Evolutionary conservation across 2,113 vertebrate species (phyloP).

Genomic region (Saguinus imperator): DNA sequence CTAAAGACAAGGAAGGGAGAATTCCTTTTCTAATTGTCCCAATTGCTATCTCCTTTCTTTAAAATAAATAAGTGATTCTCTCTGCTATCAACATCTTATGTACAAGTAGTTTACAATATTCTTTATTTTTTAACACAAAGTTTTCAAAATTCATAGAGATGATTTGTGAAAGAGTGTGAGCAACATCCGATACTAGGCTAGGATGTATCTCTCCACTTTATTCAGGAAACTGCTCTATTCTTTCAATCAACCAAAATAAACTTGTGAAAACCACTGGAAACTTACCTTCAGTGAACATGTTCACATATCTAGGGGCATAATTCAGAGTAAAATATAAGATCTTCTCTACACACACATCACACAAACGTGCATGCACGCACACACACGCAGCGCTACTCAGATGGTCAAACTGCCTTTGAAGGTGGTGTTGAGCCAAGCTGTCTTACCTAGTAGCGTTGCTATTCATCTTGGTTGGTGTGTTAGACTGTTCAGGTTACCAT

Average conservation of each 20-base stretch:
- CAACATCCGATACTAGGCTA: neutral
- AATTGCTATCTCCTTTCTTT: neutral
- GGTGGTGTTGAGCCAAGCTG: neutral
- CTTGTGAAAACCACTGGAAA: neutral
- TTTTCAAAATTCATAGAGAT: neutral
- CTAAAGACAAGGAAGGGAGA: neutral
- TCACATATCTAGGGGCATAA: neutral
- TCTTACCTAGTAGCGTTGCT: neutral
- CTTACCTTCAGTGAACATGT: neutral
- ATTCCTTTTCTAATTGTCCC: neutral
- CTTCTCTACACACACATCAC: neutral
- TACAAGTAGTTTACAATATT: neutral
- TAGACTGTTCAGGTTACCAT: neutral
- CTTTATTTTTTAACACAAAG: neutral
- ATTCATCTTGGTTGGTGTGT: neutral
- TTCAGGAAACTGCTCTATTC: neutral
- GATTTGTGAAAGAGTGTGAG: neutral
- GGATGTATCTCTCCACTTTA: neutral
- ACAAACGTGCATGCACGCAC: neutral
- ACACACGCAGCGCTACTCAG: neutral
- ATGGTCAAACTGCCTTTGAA: neutral
- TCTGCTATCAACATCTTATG: neutral
- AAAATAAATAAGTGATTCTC: neutral
- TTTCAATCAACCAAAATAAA: neutral
- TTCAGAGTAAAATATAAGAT: neutral